A percentile compares a stretch with the other conserved stretches of the same genome.
phyloP scores from a whole-genome alignment of 2,113 vertebrate genomes.

The Dascyllus trimaculatus region DNA sequence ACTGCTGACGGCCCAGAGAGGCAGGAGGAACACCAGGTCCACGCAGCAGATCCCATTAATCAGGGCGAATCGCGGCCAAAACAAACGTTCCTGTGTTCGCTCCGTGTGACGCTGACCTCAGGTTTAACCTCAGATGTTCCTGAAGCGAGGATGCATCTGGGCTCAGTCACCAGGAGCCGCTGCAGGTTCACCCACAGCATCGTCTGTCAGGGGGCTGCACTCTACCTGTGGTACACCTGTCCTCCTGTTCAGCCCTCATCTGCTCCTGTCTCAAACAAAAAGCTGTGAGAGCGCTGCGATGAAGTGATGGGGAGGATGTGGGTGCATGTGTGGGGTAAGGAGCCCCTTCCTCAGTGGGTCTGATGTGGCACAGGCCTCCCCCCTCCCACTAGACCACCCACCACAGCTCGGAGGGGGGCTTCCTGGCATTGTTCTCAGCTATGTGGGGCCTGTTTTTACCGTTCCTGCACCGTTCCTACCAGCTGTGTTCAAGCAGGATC shows the following conservation, averaged over 20 bases:
- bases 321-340: slow-evolving; percentile 39
- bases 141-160: background rate
- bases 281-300: slow-evolving; percentile 11
- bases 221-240: background rate
- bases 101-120: background rate
- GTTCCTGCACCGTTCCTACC: slow-evolving; percentile 6
- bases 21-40: slow-evolving; percentile 50
- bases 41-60: slow-evolving; percentile 34
- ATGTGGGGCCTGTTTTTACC: slow-evolving; percentile 48
- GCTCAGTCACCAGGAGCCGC: background rate
- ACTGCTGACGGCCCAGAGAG: slow-evolving; percentile 69
- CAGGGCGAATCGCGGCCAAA: slow-evolving; percentile 55
- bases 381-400: background rate
- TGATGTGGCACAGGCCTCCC: slow-evolving; percentile 44
- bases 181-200: no score
- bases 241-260: background rate
- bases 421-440: slow-evolving; percentile 77
- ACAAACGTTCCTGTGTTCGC: slow-evolving; percentile 48
- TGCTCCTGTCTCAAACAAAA: background rate
- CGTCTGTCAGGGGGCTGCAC: background rate
- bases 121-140: background rate
- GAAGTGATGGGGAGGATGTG: slow-evolving; percentile 32
- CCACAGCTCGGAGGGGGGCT: slow-evolving; percentile 15
- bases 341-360: slow-evolving; percentile 55
- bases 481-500: background rate